Conservation (phyloP, 2,113 vertebrate genomes). For the Microtus ochrogaster region DNA sequence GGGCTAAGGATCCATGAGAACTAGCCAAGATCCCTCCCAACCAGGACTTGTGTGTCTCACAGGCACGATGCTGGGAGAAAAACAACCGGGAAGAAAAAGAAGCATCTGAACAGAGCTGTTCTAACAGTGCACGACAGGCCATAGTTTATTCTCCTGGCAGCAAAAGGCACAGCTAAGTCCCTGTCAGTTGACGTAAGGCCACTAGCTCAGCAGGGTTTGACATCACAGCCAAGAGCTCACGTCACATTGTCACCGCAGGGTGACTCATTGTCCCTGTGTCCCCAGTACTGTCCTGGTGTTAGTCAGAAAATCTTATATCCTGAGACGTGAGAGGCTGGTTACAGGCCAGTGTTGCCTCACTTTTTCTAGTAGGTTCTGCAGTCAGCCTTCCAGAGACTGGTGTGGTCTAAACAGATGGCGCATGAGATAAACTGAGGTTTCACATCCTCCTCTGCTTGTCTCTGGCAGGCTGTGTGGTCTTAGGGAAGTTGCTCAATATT, state of each 20-base stretch:
- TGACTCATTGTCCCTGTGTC: not conserved
- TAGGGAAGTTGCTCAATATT: not conserved
- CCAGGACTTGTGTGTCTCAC: not conserved
- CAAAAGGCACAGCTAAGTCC: not conserved
- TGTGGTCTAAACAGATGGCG: not conserved
- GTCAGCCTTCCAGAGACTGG: not conserved
- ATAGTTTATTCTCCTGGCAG: not conserved
- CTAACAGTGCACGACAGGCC: not conserved
- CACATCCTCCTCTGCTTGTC: not conserved
- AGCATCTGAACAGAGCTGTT: not conserved
- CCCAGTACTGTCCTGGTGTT: not conserved
- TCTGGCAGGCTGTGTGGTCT: not conserved
- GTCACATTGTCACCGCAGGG: not conserved
- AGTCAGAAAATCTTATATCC: not conserved
- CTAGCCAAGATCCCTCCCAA: not conserved
- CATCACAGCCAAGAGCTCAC: not conserved
- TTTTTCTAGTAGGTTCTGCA: not conserved
- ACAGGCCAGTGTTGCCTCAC: too few species aligned
- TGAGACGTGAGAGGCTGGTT: not conserved
- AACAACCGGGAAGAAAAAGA: not conserved
- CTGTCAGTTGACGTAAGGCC: fast-evolving
- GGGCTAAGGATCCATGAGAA: not conserved
- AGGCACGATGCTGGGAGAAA: not conserved
- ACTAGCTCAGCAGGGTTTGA: not conserved
- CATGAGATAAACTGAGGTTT: not conserved